Evolutionary conservation across 2,888 invertebrate species (phyloP).

Genomic region (Oscheius sp.): DNA sequence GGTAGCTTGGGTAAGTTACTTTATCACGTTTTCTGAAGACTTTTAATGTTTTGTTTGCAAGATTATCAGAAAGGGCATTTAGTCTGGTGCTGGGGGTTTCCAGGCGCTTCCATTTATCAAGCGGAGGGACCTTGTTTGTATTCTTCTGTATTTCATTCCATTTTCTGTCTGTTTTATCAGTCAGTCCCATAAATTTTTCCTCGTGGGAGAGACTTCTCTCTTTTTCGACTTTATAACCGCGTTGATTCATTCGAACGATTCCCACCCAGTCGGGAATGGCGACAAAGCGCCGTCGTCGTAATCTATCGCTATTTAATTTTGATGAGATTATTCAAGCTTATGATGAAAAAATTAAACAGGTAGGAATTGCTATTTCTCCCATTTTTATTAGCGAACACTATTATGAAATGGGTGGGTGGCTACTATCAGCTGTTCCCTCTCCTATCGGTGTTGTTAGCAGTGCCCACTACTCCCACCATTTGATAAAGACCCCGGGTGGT

Average conservation of each 20-base stretch:
- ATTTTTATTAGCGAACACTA: not conserved
- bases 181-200: conserved; percentile 14
- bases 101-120: not conserved
- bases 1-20: conserved; percentile 19
- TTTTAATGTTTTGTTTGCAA: not conserved
- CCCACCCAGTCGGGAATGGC: not conserved
- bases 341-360: conserved; percentile 18
- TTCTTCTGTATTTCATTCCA: not conserved
- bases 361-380: conserved; percentile 2
- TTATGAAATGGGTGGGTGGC: conserved; percentile 28
- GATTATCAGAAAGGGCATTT: too few species aligned
- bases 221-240: conserved; percentile 24
- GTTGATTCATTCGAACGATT: conserved; percentile 25
- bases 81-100: not conserved
- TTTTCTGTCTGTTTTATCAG: conserved; percentile 5
- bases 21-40: too few species aligned
- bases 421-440: conserved; percentile 6
- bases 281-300: conserved; percentile 5
- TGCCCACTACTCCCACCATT: not conserved
- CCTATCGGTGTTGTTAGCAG: not conserved
- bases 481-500: conserved; percentile 1
- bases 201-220: not conserved
- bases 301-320: conserved; percentile 4
- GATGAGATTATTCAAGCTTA: conserved; percentile 28
- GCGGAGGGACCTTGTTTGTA: not conserved